These are phyloP conservation scores for Sebastes fasciatus DNA, from an alignment of 2,113 vertebrate genomes.

Conservation along the genomic window DNA sequence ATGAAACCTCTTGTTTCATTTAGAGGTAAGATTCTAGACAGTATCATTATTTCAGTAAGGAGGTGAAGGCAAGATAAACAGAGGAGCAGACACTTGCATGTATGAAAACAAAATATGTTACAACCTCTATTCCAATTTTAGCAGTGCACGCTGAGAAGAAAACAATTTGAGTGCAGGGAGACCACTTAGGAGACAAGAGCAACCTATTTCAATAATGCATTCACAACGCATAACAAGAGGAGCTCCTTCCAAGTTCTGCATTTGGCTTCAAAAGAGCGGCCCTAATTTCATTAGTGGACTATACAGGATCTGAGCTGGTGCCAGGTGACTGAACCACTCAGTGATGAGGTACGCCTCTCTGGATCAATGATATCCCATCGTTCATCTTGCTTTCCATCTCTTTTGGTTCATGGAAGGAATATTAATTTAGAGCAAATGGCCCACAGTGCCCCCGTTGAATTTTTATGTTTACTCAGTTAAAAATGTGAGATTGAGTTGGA, in stretches of 20 bases:
- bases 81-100: not conserved
- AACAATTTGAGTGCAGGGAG: constrained; percentile 50
- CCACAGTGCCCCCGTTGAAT: not conserved
- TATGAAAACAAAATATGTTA: constrained; percentile 50
- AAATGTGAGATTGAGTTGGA: not conserved
- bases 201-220: constrained; percentile 75
- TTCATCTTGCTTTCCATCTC: constrained; percentile 40
- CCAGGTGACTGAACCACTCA: constrained; percentile 63
- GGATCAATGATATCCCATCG: constrained; percentile 48
- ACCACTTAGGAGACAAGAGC: constrained; percentile 60
- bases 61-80: constrained; percentile 11
- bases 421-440: constrained; percentile 29
- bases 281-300: constrained; percentile 71
- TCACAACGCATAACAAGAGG: constrained; percentile 43
- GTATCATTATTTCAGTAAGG: constrained; percentile 29
- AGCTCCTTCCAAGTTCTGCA: constrained; percentile 56
- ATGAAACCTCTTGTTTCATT: constrained; percentile 2
- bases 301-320: constrained; percentile 40
- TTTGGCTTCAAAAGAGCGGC: constrained; percentile 57
- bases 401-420: constrained; percentile 33
- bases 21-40: not conserved
- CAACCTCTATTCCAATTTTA: constrained; percentile 47
- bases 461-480: not conserved
- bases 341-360: constrained; percentile 29
- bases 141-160: constrained; percentile 32